Evolutionary conservation across 2,113 vertebrate species (phyloP), one percentile per base, ranked within the genome.

Genomic region (Trichechus manatus): DNA sequence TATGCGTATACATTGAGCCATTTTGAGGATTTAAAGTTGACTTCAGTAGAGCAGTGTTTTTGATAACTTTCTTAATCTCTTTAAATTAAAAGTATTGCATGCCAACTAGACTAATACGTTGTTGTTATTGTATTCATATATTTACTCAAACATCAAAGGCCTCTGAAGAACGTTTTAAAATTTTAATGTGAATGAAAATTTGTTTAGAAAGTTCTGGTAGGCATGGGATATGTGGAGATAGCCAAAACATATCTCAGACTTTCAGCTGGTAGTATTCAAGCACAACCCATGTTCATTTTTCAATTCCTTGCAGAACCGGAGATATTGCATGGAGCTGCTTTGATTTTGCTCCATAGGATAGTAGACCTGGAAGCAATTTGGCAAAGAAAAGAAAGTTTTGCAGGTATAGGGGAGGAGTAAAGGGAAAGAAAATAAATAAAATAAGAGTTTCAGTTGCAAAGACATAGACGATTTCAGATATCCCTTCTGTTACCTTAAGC

Each of bases 341-440:
- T 94, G 78, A 93, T 95, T 72, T 56, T 82, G 39, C 9, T 89
- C 74, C 86, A 94, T 33, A 66, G 74, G 56, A 25, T 3, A 64
- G 14, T 87, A 36, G n/a, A 79, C 47, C 79, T 96, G 36, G 42
- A 97, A 96, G 91, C 88, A 96, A 87, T 87, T 19, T 94, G 93
- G 86, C 86, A 70, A 96, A 74, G 56, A 78, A 82, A 94, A 87
- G 19, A 5, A 61, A 81, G 22, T 59, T 92, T 93, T 89, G 4
- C 77, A 74, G 17, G 53, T 70, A 27, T 74, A 70, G 84, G 23
- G 53, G 44, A 95, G 6, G 25, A 81, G 42, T 83, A 36, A n/a
- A 22, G 42, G 20, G 1, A 68, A 94, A 74, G 93, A 22, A n/a
- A 44, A 59, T 39, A 33, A 70, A 13, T n/a, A 44, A 68, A 25